Conservation (phyloP, 2,113 vertebrate species). For the Felis catus region DNA sequence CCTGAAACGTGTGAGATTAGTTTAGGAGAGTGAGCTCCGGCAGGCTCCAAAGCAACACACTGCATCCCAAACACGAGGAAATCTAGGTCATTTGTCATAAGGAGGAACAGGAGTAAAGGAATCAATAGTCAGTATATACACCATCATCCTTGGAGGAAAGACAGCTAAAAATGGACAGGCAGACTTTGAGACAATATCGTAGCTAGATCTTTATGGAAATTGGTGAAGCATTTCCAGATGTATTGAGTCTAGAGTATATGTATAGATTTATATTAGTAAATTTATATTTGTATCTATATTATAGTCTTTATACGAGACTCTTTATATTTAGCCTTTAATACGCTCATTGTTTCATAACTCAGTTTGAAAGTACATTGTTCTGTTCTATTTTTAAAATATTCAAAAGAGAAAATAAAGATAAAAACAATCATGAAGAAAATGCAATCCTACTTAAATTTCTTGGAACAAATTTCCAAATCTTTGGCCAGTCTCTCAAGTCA, state of each 20-base stretch:
- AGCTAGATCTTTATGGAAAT: background rate
- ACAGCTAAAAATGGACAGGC: background rate
- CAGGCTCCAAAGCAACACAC: conserved; percentile 31
- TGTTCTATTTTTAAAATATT: conserved; percentile 19
- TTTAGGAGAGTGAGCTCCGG: conserved; percentile 50
- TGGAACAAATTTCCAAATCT: background rate
- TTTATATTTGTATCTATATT: background rate
- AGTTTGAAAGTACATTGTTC: background rate
- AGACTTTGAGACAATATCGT: background rate
- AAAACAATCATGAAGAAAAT: conserved; percentile 19
- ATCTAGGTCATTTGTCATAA: background rate
- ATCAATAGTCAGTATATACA: no score
- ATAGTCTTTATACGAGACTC: background rate
- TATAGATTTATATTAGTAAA: background rate
- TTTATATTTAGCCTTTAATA: background rate
- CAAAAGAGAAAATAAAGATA: background rate
- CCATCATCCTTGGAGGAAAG: background rate
- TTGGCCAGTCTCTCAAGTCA: background rate
- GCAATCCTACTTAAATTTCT: background rate
- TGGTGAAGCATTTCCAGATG: background rate
- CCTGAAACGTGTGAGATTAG: conserved; percentile 69
- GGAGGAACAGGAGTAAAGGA: background rate
- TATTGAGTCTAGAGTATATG: background rate
- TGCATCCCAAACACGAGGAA: conserved; percentile 37
- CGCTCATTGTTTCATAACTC: background rate